Evolutionary conservation across 1,140 invertebrate species (phyloP).

Genomic region (Oryzaephilus surinamensis): DNA sequence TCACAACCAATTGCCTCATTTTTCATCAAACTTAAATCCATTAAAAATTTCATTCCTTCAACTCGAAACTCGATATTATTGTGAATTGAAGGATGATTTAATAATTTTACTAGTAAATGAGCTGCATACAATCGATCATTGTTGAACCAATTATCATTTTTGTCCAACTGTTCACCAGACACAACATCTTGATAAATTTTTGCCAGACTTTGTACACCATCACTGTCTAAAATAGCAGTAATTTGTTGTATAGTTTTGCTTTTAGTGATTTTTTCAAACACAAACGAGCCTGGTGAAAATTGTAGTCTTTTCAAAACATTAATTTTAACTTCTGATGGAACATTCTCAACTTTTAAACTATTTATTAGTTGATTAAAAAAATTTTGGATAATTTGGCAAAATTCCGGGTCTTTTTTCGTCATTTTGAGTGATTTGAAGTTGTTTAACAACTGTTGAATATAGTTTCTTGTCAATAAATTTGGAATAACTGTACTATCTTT

Average conservation of each 20-base stretch:
- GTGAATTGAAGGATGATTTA: conserved; percentile 48
- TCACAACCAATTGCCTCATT: conserved; percentile 41
- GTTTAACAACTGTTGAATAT: conserved; percentile 35
- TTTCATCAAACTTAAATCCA: conserved; percentile 53
- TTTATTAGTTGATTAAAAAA: conserved; percentile 43
- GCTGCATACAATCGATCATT: conserved; percentile 53
- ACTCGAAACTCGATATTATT: conserved; percentile 53
- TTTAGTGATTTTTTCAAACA: conserved; percentile 59
- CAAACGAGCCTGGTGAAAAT: conserved; percentile 53
- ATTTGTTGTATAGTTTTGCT: conserved; percentile 50
- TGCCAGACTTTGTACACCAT: conserved; percentile 50
- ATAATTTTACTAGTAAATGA: conserved; percentile 52
- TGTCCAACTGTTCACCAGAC: conserved; percentile 33
- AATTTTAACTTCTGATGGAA: conserved; percentile 42
- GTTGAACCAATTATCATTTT: conserved; percentile 49
- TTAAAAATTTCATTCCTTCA: conserved; percentile 51
- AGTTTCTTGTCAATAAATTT: conserved; percentile 29
- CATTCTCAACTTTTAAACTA: conserved; percentile 38
- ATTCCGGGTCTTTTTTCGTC: conserved; percentile 38
- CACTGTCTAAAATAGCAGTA: conserved; percentile 44
- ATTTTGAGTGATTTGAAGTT: conserved; percentile 42
- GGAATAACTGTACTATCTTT: conserved; percentile 17
- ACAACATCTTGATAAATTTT: conserved; percentile 48
- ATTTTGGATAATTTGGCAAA: conserved; percentile 37
- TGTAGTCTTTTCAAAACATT: conserved; percentile 50